Base-by-base conservation (phyloP, 1,140 invertebrate genomes). In the Drosophila pachea region DNA sequence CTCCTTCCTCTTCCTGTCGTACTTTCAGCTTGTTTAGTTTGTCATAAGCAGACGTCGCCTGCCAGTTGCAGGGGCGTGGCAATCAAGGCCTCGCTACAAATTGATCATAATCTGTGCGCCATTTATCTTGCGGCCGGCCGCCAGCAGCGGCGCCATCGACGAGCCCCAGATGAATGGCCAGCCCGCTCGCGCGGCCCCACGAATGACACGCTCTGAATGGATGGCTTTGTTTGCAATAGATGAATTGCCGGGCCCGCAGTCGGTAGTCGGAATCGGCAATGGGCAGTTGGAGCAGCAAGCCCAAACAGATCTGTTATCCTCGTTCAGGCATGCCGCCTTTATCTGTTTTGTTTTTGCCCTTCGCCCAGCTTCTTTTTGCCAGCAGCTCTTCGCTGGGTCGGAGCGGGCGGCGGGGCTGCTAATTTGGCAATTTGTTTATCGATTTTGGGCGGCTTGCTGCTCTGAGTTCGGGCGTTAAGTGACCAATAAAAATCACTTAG, bases 391-490 rank as follows among this genome's bases (percentile, higher is more conserved):
- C 38, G 48, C 63, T 73, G 38, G 56, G 54, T 73, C 60, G 32
- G 47, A 38, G 55, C 56, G 67, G 43, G 47, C 33, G 60, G 60
- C 50, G 43, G 12, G 76, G 72, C 70, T 86, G 82, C 81, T 86
- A 86, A 86, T 86, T 86, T 86, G 76, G 82, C 82, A 81, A 86
- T 86, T 86, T 86, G 81, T 86, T 86, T 86, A 86, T 86, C 82
- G 81, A 86, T 86, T 86, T 86, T 55, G 69, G 62, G 78, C 60
- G 47, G 72, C 68, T 72, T 63, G 50, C 65, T 78, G 68, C 56
- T 61, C 61, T 67, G 74, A 63, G 35, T 43, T 22, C 6, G 53
- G 45, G 68, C 74, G 68, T 77, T 86, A 81, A 86, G 82, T 86
- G 78, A 76, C 67, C 81, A 77, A 86, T 86, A 86, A 81, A 86